Conservation (phyloP, 2,888 invertebrate genomes). For the Galerucella pusilla region DNA sequence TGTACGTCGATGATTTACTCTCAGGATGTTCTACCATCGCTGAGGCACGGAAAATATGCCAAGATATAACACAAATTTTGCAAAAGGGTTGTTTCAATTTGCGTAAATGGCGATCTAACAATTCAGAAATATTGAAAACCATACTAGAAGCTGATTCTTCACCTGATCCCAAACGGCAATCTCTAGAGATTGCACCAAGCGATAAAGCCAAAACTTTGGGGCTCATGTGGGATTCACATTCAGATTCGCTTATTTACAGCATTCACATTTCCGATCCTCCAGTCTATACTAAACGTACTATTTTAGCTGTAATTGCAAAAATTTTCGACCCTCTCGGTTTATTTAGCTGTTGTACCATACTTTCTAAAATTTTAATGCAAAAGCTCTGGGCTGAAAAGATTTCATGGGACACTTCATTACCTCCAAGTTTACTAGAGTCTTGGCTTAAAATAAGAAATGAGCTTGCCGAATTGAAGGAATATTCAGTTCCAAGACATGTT, state of each 20-base stretch:
- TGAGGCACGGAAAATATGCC: neutral
- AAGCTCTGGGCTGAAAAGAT: neutral
- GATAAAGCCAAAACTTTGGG: slow-evolving; percentile 17
- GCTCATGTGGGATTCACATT: slow-evolving; percentile 14
- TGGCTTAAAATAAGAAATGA: slow-evolving; percentile 11
- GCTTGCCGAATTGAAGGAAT: slow-evolving; percentile 9
- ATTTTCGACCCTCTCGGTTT: slow-evolving; percentile 21
- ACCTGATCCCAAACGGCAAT: neutral
- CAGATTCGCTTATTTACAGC: neutral
- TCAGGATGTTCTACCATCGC: neutral
- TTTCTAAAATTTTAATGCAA: slow-evolving; percentile 9
- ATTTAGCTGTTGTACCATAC: slow-evolving; percentile 2
- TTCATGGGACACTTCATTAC: neutral
- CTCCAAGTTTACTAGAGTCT: neutral
- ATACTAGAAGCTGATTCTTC: neutral
- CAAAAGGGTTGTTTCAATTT: neutral
- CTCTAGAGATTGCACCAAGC: neutral
- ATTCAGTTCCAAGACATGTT: slow-evolving; percentile 9
- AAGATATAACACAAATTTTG: neutral
- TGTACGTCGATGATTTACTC: neutral
- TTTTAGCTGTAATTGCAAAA: slow-evolving; percentile 14
- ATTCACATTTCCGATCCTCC: neutral
- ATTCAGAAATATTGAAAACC: neutral
- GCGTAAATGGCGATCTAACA: neutral
- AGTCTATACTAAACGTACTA: neutral